Conservation (phyloP, 2,888 invertebrate species). For the Pachydiplax longipennis region DNA sequence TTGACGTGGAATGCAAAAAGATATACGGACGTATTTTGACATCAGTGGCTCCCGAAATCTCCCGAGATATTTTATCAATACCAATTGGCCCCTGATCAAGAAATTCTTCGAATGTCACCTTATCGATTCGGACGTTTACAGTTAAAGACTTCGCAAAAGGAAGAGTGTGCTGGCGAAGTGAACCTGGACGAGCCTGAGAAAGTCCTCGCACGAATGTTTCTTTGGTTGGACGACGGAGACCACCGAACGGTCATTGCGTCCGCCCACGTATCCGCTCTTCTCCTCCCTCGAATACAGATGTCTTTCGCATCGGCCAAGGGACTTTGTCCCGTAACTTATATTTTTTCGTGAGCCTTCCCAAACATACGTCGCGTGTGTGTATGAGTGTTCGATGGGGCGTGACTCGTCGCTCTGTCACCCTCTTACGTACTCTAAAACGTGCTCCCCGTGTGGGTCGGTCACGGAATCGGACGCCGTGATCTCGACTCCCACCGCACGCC, state of each 20-base stretch:
- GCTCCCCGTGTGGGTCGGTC: background rate
- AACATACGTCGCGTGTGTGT: slow-evolving; percentile 10
- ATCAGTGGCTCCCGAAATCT: no score
- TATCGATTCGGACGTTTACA: no score
- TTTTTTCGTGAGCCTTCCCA: background rate
- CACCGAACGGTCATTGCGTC: background rate
- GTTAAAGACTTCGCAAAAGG: background rate
- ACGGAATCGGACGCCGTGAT: slow-evolving; percentile 19
- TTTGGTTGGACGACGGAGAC: background rate
- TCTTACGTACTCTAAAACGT: background rate
- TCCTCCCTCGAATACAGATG: slow-evolving; percentile 18
- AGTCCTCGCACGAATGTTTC: background rate
- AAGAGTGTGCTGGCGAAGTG: background rate
- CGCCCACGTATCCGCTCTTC: background rate
- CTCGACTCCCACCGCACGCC: background rate
- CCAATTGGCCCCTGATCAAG: no score
- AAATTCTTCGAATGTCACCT: no score
- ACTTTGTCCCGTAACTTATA: slow-evolving; percentile 3
- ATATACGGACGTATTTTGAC: no score
- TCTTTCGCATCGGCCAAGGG: background rate
- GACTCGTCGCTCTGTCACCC: slow-evolving; percentile 7
- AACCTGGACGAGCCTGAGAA: background rate
- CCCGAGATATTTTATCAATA: no score
- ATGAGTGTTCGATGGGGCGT: slow-evolving; percentile 31
- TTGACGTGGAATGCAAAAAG: no score